Percentiles rank a stretch among this genome's conserved stretches.
phyloP scores from a whole-genome alignment of 2,113 vertebrate species.

The Petromus typicus region DNA sequence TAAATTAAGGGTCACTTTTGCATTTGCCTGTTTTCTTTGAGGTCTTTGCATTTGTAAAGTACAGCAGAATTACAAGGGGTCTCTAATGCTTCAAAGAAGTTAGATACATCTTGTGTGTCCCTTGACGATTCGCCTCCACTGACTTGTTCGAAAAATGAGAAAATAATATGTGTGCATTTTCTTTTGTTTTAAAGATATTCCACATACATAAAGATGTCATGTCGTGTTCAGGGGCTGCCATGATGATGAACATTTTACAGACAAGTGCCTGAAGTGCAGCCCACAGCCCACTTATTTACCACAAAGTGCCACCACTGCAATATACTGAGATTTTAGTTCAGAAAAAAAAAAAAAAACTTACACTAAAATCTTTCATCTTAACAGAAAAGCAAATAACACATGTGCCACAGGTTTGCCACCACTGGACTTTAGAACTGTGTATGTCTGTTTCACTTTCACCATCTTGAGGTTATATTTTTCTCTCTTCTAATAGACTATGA shows the following conservation, averaged over 20 bases:
- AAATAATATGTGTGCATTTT: not conserved
- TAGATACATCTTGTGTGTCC: not conserved
- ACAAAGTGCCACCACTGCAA: not conserved
- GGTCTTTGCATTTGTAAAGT: conserved; percentile 7
- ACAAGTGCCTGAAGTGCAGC: not conserved
- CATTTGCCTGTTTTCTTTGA: not conserved
- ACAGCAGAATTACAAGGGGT: not conserved
- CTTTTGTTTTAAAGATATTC: not conserved
- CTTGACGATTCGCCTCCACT: not conserved
- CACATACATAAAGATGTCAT: not conserved
- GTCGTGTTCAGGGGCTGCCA: not conserved
- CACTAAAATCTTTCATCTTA: not conserved
- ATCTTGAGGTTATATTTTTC: not conserved
- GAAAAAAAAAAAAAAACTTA: not conserved
- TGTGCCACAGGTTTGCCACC: not conserved
- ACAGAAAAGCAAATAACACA: not conserved
- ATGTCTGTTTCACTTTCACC: conserved; percentile 18
- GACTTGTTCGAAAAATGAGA: not conserved
- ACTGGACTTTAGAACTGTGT: not conserved
- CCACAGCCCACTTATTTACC: not conserved
- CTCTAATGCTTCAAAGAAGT: not conserved
- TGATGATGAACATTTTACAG: not conserved
- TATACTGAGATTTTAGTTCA: not conserved
- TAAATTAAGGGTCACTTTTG: not conserved
- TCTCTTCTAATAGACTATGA: not conserved